A percentile compares a stretch with the other conserved stretches of the same genome.
Conservation (phyloP, 2,113 vertebrate species). For the Mastomys coucha region DNA sequence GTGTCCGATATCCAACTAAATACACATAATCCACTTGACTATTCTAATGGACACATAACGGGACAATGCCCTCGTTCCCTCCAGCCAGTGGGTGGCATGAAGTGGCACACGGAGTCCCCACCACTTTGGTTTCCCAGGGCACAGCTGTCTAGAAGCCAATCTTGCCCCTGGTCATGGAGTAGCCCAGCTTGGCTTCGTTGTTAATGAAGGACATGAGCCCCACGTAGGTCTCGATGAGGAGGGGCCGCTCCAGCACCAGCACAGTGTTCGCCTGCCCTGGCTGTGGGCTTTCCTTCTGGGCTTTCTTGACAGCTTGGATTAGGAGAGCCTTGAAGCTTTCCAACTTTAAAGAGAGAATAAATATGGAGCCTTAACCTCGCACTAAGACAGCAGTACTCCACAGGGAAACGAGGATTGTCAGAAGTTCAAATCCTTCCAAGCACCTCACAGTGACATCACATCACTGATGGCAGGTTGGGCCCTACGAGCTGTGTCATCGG, state of each 20-base stretch:
- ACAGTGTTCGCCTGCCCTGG: constrained; percentile 90
- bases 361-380: neutral
- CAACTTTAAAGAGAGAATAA: constrained; percentile 85
- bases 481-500: neutral
- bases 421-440: neutral
- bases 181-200: constrained; percentile 98
- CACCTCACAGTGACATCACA: accelerated
- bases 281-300: constrained; percentile 91
- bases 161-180: constrained; percentile 97
- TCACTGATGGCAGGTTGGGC: neutral
- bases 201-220: constrained; percentile 98
- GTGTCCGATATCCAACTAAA: neutral
- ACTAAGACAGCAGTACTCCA: neutral
- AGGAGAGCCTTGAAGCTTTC: constrained; percentile 94
- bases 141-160: constrained; percentile 92
- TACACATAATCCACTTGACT: neutral
- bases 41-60: neutral
- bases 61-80: neutral
- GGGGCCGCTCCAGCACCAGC: constrained; percentile 94
- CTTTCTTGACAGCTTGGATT: constrained; percentile 96
- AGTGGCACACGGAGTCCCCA: neutral
- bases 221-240: constrained; percentile 98
- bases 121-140: neutral
- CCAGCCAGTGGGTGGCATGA: neutral
- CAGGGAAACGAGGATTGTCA: too few species aligned